phyloP scores from a whole-genome alignment of 2,888 invertebrate species.

The Seira musarum region DNA sequence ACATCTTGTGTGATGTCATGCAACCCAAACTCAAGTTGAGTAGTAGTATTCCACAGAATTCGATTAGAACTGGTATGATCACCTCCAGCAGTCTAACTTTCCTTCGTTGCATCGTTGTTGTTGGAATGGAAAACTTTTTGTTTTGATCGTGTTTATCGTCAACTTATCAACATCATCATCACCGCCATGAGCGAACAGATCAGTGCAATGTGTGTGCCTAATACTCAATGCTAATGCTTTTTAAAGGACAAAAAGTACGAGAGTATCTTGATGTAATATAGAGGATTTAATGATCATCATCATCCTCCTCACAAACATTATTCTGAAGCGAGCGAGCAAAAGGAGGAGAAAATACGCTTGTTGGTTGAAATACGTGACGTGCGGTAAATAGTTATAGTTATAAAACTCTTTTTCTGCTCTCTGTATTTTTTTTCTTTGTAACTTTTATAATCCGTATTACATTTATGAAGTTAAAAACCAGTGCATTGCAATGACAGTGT shows the following conservation, averaged over 20 bases:
- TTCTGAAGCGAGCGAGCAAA: too few species aligned
- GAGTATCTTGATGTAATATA: neutral
- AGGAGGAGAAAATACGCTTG: too few species aligned
- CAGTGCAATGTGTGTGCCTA: too few species aligned
- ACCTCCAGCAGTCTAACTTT: neutral
- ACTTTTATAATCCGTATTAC: too few species aligned
- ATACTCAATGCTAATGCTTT: neutral
- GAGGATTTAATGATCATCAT: neutral
- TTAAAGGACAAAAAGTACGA: neutral
- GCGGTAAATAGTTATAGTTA: too few species aligned
- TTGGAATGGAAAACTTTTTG: neutral
- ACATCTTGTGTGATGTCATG: neutral
- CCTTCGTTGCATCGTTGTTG: too few species aligned
- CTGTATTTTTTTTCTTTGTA: too few species aligned
- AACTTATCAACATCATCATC: neutral
- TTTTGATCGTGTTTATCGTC: neutral
- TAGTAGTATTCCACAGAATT: neutral
- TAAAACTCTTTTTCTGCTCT: too few species aligned
- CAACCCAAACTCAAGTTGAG: too few species aligned
- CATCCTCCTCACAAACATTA: neutral
- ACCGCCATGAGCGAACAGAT: neutral
- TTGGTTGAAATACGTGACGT: neutral
- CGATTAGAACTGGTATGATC: neutral
- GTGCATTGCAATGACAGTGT: slow-evolving; percentile 32
- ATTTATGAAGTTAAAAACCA: too few species aligned